These are phyloP conservation scores for Tetragonula carbonaria DNA, from an alignment of 2,888 invertebrate genomes.

Conservation along the genomic window DNA sequence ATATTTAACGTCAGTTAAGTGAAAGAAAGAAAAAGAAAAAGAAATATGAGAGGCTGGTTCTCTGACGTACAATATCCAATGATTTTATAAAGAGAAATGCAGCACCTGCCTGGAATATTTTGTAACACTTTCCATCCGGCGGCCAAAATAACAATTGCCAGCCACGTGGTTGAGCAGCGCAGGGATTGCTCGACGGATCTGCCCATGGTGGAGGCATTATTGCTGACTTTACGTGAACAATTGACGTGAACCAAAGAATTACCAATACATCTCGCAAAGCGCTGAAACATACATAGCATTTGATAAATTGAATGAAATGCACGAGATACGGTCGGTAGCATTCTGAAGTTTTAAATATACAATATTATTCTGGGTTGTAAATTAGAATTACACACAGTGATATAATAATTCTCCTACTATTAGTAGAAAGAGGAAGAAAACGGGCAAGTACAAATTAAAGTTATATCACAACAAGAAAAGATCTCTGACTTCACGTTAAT, in stretches of 20 bases:
- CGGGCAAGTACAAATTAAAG: no score
- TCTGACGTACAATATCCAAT: slow-evolving; percentile 16
- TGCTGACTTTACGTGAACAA: slow-evolving; percentile 85
- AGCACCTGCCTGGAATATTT: slow-evolving; percentile 90
- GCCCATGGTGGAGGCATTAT: slow-evolving; percentile 95
- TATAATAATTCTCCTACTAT: no score
- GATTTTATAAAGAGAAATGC: slow-evolving; percentile 52
- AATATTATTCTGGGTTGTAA: no score
- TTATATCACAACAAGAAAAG: neutral
- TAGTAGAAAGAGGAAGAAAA: no score
- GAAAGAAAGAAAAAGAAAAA: neutral
- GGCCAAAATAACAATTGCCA: slow-evolving; percentile 96
- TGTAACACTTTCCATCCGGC: slow-evolving; percentile 92
- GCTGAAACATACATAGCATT: slow-evolving; percentile 64
- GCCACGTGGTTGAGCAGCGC: slow-evolving; percentile 91
- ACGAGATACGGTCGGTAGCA: neutral
- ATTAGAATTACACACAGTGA: no score
- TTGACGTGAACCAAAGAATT: slow-evolving; percentile 70
- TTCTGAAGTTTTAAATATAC: neutral
- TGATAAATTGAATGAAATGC: neutral
- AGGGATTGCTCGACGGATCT: slow-evolving; percentile 92
- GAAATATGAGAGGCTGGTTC: neutral
- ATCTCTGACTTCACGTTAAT: neutral
- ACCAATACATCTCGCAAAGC: slow-evolving; percentile 68
- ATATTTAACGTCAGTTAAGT: neutral